Evolutionary conservation across 2,888 invertebrate species (phyloP).

Genomic region (Griposia aprilina): DNA sequence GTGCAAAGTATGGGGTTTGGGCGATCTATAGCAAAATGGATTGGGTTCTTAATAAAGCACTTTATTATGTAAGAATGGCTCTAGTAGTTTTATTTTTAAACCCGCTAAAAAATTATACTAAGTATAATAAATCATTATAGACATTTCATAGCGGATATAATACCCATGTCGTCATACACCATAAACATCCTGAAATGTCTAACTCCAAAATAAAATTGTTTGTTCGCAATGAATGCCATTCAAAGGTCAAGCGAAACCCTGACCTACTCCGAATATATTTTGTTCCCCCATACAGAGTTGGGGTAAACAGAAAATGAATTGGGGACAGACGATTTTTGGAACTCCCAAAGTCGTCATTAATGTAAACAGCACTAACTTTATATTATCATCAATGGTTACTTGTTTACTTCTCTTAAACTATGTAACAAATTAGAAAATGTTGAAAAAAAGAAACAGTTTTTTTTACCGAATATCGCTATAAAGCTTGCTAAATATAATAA

Average conservation of each 20-base stretch:
- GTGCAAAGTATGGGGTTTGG: conserved; percentile 29
- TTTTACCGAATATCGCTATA: not conserved
- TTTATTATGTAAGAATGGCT: not conserved
- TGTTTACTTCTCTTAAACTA: not conserved
- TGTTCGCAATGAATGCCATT: conserved; percentile 30
- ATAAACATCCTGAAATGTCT: not conserved
- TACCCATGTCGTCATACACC: not conserved
- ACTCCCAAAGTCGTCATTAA: not conserved
- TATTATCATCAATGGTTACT: not conserved
- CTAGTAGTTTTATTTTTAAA: not conserved
- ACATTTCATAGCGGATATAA: not conserved
- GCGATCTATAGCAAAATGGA: conserved; percentile 17
- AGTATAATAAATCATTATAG: not conserved
- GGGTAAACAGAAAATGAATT: conserved; percentile 28
- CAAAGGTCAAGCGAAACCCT: conserved; percentile 38
- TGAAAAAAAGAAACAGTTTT: not conserved
- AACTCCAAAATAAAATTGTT: conserved; percentile 10
- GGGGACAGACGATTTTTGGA: conserved; percentile 12
- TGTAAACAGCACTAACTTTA: conserved; percentile 6
- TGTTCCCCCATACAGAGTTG: conserved; percentile 15
- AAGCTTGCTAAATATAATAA: conserved; percentile 15
- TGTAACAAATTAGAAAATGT: not conserved
- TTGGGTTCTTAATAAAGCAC: not conserved
- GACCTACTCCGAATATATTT: conserved; percentile 44
- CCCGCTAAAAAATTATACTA: not conserved